phyloP scores from a whole-genome alignment of 2,113 vertebrate species.

The Pitta sordida region DNA sequence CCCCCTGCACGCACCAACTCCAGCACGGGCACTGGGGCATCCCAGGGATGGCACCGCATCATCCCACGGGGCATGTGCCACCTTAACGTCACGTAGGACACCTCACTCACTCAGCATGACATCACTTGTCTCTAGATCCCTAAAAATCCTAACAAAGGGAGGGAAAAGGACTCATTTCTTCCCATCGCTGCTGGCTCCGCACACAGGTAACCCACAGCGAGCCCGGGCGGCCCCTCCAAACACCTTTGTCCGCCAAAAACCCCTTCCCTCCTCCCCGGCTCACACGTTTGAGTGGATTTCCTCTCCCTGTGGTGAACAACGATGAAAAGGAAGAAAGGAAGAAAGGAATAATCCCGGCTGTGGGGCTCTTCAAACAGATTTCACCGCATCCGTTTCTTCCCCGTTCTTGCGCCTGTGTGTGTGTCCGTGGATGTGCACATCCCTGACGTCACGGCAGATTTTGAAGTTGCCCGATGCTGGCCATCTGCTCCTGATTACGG shows the following conservation, averaged over 20 bases:
- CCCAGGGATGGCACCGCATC: rapidly evolving
- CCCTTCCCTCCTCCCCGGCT: neutral
- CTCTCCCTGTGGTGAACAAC: neutral
- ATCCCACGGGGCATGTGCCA: rapidly evolving
- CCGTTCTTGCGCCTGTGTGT: neutral
- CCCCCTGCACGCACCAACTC: neutral
- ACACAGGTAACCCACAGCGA: rapidly evolving
- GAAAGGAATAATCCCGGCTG: neutral
- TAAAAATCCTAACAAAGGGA: neutral
- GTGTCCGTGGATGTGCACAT: neutral
- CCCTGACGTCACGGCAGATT: conserved; percentile 67
- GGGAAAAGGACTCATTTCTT: neutral
- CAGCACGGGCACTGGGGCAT: rapidly evolving
- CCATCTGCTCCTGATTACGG: conserved; percentile 70
- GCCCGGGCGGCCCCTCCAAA: neutral
- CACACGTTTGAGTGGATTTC: conserved; percentile 6
- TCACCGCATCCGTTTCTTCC: neutral
- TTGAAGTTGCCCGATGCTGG: conserved; percentile 57
- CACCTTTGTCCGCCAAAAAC: neutral
- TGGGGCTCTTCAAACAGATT: conserved; percentile 31
- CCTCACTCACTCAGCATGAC: neutral
- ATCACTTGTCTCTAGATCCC: neutral
- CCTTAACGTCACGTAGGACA: neutral
- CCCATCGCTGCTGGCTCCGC: rapidly evolving
- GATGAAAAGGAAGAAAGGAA: neutral